Base-by-base conservation (phyloP, 2,888 invertebrate genomes). In the Lasioglossum leucozonium region DNA sequence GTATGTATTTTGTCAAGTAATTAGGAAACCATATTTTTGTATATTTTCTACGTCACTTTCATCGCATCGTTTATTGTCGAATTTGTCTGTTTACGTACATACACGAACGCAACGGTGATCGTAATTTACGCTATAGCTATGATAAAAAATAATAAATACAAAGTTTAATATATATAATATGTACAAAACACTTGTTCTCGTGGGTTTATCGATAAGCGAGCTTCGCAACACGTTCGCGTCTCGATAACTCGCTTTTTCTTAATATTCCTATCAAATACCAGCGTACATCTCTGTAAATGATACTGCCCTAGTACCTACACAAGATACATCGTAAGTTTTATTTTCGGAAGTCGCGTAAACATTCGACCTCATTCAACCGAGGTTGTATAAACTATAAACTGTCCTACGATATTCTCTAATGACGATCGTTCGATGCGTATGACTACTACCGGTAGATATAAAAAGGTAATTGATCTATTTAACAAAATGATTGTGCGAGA, bases 131-230 rank as follows among this genome's bases (percentile, higher is more conserved):
- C 75, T 89, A 90, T 34, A 74, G 26, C 40, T 87, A 88, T 40
- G 71, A 75, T 87, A 85, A 72, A 69, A 81, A 83, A 76, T 88
- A 91, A 91, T 91, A 91, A 91, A 91, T 91, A 91, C 84, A 90
- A 83, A 87, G 74, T 79, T 75, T 81, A 55, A 77, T 87, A 84
- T 84, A 67, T 88, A 77, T 87, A 84, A 77, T 87, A 84, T 85
- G 62, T 88, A 88, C 81, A 76, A 89, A 87, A 87, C 55, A 69
- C 77, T 82, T 77, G 72, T 40, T 47, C 6, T 55, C 72, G 58
- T 69, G 77, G 47, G 44, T 69, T 26, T 75, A 79, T 51, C 55
- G 44, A 73, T 51, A 18, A 37, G 34, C 75, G 42, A 34, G 51
- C n/a, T 73, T 22, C 69, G 40, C 67, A 65, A 80, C 40, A 75